Conservation (phyloP, 2,113 vertebrate genomes). For the Ginglymostoma cirratum region DNA sequence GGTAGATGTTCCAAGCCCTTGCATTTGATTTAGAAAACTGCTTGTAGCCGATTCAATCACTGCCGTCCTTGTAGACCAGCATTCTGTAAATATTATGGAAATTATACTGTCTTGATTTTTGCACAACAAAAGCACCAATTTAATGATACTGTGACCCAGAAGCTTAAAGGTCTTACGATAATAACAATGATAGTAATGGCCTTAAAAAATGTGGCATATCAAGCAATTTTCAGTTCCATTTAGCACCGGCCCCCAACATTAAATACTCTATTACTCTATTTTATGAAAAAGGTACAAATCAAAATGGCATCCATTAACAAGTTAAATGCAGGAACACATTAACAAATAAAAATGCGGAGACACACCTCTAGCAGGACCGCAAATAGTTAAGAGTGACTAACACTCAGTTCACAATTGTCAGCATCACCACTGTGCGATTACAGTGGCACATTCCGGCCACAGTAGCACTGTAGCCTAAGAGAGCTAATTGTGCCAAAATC, state of each 20-base stretch:
- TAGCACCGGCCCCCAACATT: not conserved
- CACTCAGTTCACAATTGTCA: not conserved
- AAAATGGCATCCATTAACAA: slow-evolving; percentile 29
- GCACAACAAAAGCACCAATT: slow-evolving; percentile 10
- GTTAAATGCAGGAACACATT: slow-evolving; percentile 26
- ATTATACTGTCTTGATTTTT: slow-evolving; percentile 4
- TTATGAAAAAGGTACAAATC: slow-evolving; percentile 33
- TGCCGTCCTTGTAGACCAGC: not conserved
- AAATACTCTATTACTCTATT: not conserved
- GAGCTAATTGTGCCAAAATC: slow-evolving; percentile 6
- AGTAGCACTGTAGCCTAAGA: not conserved
- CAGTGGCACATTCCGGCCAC: not conserved
- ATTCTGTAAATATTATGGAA: not conserved
- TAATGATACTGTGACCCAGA: not conserved
- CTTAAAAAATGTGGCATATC: not conserved
- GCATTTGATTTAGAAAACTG: slow-evolving; percentile 12
- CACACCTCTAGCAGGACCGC: not conserved
- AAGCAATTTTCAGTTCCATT: not conserved
- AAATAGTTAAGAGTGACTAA: not conserved
- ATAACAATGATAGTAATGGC: not conserved
- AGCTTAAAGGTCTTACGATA: not conserved
- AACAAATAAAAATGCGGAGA: not conserved
- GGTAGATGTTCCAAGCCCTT: slow-evolving; percentile 26
- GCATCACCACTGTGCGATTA: not conserved
- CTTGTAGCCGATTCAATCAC: not conserved